A percentile compares a stretch with the other conserved stretches of the same genome.
These are phyloP conservation scores for Stegodyphus mimosarum DNA, from an alignment of 1,140 invertebrate genomes.

Conservation along the genomic window DNA sequence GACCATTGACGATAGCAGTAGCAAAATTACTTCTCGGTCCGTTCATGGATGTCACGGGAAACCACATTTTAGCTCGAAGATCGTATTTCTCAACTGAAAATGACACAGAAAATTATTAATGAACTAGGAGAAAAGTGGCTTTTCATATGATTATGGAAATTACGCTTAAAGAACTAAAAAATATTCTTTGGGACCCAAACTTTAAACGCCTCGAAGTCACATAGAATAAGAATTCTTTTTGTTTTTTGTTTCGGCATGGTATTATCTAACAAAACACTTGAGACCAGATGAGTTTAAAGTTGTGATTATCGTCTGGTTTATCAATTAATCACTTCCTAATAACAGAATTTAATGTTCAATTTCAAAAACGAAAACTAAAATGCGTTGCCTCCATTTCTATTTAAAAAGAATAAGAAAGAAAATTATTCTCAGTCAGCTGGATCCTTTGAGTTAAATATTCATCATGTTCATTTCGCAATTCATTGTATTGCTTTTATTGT, in stretches of 20 bases:
- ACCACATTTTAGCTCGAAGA: constrained; percentile 73
- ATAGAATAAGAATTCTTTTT: neutral
- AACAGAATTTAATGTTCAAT: too few species aligned
- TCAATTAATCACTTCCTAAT: too few species aligned
- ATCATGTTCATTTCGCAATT: too few species aligned
- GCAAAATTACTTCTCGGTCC: constrained; percentile 78
- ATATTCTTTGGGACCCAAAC: neutral
- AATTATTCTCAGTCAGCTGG: too few species aligned
- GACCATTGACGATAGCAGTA: constrained; percentile 75
- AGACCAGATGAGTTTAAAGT: neutral
- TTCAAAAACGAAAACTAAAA: too few species aligned
- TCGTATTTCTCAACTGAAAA: constrained; percentile 72
- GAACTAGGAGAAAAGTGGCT: too few species aligned
- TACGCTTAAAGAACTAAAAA: neutral
- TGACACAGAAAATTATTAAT: neutral
- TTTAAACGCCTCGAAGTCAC: neutral
- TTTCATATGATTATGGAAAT: neutral
- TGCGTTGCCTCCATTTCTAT: too few species aligned
- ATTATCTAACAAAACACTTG: neutral
- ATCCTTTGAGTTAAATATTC: too few species aligned
- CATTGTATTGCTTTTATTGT: too few species aligned
- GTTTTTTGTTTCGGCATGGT: neutral
- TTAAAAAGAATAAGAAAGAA: too few species aligned
- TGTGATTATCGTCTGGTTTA: too few species aligned
- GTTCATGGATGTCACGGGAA: constrained; percentile 75